These are phyloP conservation scores for Zootoca vivipara DNA, from an alignment of 2,113 vertebrate genomes.

Conservation along the genomic window DNA sequence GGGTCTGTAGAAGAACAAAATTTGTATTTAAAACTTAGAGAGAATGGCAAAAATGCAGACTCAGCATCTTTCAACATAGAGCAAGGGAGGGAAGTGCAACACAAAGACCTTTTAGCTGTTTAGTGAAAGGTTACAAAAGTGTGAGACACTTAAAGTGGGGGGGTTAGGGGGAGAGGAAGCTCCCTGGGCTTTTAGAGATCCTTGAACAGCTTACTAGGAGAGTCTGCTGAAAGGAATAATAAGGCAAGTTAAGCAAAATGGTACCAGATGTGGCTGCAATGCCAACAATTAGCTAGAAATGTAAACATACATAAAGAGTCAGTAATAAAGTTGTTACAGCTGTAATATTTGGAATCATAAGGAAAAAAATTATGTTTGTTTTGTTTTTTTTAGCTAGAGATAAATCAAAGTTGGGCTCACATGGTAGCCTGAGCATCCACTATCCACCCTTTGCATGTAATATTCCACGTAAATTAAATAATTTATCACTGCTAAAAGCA, in stretches of 20 bases:
- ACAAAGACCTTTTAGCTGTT: background rate
- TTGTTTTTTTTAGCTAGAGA: constrained; percentile 53
- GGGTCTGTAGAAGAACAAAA: background rate
- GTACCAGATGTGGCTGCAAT: constrained; percentile 73
- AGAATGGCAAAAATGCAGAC: constrained; percentile 32
- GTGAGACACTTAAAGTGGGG: background rate
- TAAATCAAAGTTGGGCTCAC: constrained; percentile 55
- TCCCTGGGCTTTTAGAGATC: constrained; percentile 52
- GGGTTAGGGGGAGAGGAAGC: constrained; percentile 6
- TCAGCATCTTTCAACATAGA: background rate
- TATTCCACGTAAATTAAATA: constrained; percentile 49
- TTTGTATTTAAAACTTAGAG: constrained; percentile 5
- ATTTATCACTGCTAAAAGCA: background rate
- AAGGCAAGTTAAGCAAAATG: constrained; percentile 69
- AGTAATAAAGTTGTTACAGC: constrained; percentile 70
- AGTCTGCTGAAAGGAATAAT: constrained; percentile 68
- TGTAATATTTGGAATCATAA: constrained; percentile 56
- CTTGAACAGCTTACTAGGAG: constrained; percentile 57
- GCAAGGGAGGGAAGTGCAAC: background rate
- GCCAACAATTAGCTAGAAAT: constrained; percentile 70
- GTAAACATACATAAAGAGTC: constrained; percentile 65
- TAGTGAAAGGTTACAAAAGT: constrained; percentile 29
- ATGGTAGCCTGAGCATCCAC: constrained; percentile 53
- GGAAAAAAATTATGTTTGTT: too few species aligned
- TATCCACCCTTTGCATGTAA: constrained; percentile 42